These are phyloP conservation scores for Hydractinia symbiolongicarpus DNA, from an alignment of 30 jellyfish, hydroid and myxozoan species.

Conservation along the genomic window DNA sequence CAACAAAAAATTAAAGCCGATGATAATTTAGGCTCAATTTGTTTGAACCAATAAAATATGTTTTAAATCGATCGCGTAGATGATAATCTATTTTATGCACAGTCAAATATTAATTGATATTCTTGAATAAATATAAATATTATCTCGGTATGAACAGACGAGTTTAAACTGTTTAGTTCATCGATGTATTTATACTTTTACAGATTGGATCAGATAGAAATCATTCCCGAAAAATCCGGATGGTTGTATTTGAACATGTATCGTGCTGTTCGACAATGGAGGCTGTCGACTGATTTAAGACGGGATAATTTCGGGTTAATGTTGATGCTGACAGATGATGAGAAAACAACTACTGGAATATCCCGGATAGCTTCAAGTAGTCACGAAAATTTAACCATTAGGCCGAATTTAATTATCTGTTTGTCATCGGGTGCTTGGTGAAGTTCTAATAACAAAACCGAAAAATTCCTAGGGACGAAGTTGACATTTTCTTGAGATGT, in stretches of 20 bases:
- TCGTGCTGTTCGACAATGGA: slow-evolving; percentile 59
- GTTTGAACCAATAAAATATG: no score
- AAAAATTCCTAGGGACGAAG: no score
- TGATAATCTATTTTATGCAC: no score
- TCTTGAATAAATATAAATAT: no score
- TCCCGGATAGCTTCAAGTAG: slow-evolving; percentile 54
- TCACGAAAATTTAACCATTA: slow-evolving; percentile 44
- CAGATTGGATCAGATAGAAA: slow-evolving; percentile 46
- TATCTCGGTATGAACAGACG: no score
- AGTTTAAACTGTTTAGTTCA: no score
- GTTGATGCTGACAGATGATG: slow-evolving; percentile 61
- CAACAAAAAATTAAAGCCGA: no score
- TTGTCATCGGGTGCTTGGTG: slow-evolving; percentile 42
- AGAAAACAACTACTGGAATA: slow-evolving; percentile 42
- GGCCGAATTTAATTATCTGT: slow-evolving; percentile 65
- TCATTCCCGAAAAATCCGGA: slow-evolving; percentile 38
- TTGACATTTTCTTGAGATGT: no score
- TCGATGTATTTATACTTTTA: neutral
- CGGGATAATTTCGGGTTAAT: slow-evolving; percentile 62
- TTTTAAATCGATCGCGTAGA: no score
- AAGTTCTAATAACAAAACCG: neutral
- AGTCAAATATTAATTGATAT: no score
- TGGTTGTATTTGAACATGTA: slow-evolving; percentile 65
- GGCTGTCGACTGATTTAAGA: slow-evolving; percentile 31
- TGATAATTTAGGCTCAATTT: no score